Evolutionary conservation across 2,888 invertebrate genomes (phyloP), one percentile per base, ranked within the genome.

Genomic region (Mamestra brassicae): DNA sequence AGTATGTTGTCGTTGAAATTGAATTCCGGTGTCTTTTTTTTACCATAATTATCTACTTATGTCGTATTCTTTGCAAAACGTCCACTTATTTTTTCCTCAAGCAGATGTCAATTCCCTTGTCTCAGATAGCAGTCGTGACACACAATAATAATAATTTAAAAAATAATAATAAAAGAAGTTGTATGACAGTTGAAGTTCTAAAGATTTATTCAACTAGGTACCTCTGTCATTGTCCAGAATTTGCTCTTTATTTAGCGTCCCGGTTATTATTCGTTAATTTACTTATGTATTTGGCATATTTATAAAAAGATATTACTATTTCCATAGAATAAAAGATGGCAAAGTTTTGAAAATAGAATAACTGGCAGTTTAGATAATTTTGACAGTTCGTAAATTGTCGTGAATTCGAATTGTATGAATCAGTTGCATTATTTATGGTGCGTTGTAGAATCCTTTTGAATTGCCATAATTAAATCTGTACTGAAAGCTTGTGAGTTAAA

Each of bases 31-130:
- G 3, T 45, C 15, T 34, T 54, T 34, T 7, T 42, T 26, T 69
- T 42, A 42, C 71, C 10, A 13, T 70, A 52, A 38, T 71, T 70
- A 62, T 6, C 34, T 26, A 54, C n/a, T 34, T 34, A n/a, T 13
- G 47, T 36, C n/a, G 26, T 50, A 26, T 26, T 55, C 54, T 26
- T 47, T 36, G 15, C 45, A 5, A 3, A 47, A 17, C 11, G 45
- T 7, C 36, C 2, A 15, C 8, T 17, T 60, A 38, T n/a, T 4
- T 45, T 34, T 38, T 3, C 11, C 11, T 36, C 26, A 38, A 55
- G n/a, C 71, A 71, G 71, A 57, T 72, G 71, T 57, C 36, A 55
- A 36, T 15, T 72, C n/a, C 4, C 26, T 52, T 69, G 38, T 71
- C 4, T 54, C 15, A 11, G 26, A 47, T 26, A 26, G 13, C 3